These are phyloP conservation scores for Oryzias melastigma DNA, from an alignment of 2,113 vertebrate species.

Conservation along the genomic window DNA sequence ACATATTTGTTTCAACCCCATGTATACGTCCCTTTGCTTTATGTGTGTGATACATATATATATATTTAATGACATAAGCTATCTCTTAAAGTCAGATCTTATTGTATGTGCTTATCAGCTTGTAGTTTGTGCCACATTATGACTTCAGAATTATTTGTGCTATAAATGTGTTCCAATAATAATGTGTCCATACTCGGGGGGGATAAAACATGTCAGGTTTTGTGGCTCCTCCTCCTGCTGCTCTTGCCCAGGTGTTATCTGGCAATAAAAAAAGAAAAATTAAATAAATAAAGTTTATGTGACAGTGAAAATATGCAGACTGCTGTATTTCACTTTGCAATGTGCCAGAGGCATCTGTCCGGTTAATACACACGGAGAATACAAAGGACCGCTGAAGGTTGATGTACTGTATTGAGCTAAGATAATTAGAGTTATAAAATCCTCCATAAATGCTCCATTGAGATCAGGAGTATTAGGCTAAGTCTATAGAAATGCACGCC, in stretches of 20 bases:
- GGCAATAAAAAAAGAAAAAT: constrained; percentile 20
- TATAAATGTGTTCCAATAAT: constrained; percentile 32
- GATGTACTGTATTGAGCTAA: constrained; percentile 79
- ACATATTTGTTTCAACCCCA: too few relatives aligned
- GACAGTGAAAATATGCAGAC: constrained; percentile 18
- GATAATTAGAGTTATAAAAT: constrained; percentile 83
- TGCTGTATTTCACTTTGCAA: constrained; percentile 35
- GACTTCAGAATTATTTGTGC: constrained; percentile 20
- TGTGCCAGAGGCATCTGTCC: constrained; percentile 65
- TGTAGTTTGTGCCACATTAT: constrained; percentile 8
- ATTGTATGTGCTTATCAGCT: background rate
- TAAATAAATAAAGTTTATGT: constrained; percentile 28
- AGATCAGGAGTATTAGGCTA: constrained; percentile 75
- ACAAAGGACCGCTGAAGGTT: constrained; percentile 76
- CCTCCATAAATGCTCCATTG: constrained; percentile 78
- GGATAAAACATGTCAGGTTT: constrained; percentile 29
- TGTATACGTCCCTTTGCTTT: too few relatives aligned
- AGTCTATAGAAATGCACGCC: constrained; percentile 77
- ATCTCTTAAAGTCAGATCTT: background rate
- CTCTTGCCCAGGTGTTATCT: constrained; percentile 34
- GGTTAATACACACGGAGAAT: constrained; percentile 64
- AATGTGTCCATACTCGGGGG: constrained; percentile 28
- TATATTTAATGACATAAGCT: background rate
- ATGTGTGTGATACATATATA: background rate
- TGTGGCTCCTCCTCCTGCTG: constrained; percentile 33